Base-by-base conservation (phyloP, 2,888 invertebrate genomes). In the Plusia festucae region DNA sequence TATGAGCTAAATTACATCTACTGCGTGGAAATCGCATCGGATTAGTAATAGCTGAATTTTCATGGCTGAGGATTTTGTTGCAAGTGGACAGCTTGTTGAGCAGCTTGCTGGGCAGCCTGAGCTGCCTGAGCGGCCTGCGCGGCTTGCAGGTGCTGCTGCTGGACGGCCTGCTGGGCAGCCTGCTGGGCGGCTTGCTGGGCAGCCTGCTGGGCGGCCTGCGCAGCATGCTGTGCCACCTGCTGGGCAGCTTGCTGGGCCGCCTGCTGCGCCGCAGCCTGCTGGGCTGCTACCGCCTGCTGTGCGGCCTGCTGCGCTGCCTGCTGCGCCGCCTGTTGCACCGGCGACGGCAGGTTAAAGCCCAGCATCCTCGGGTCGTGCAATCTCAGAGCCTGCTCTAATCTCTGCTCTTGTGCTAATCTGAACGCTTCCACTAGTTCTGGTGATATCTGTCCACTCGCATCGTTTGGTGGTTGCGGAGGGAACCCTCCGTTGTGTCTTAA, bases 41-140 rank as follows among this genome's bases (percentile, higher is more conserved):
- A 94, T 97, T 97, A 97, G 97, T 97, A 97, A 96, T 97, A 97
- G 95, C 96, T 97, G 95, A 97, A 97, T 94, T 97, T 97, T 97
- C 97, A 97, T 96, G 97, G 96, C 87, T 96, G 96, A 83, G 95
- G 94, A 83, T 95, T 95, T 82, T 95, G 90, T 87, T 96, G 93
- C 63, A 95, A 90, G 82, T 95, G 92, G 79, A 96, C 95, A 81
- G 96, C 96, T 87, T 94, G 94, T 64, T 95, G 95, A 1, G 94
- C 93, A 4, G 95, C 94, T 75, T 94, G 93, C 51, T 94, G 93
- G 30, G 93, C 93, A 1, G 93, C 93, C 61, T 91, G 89, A 0
- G 81, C 83, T 6, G 88, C 88, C 64, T 91, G 89, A 0, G 87
- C 89, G 0, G 81, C 79, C 22, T 85, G 90, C 77, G 72, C 72